Conservation (phyloP, 2,888 invertebrate genomes). For the Lamellibrachia columna region DNA sequence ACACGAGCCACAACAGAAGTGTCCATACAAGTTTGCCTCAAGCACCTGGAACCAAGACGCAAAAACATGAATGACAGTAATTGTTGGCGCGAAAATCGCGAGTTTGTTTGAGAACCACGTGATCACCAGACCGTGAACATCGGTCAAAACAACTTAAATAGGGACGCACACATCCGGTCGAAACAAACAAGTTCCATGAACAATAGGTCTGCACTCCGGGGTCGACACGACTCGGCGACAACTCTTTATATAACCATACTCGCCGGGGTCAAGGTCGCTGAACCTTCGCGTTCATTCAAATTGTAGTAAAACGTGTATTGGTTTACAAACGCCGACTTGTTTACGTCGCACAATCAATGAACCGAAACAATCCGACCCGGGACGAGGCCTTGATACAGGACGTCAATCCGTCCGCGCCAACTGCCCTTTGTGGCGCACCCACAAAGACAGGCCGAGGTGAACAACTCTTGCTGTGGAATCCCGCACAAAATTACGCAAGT, state of each 20-base stretch:
- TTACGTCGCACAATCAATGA: background rate
- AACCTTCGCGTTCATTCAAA: background rate
- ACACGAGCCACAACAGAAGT: background rate
- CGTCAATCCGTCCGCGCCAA: background rate
- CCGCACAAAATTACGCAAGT: background rate
- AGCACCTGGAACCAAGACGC: background rate
- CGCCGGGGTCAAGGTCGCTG: background rate
- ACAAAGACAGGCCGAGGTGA: background rate
- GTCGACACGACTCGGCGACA: background rate
- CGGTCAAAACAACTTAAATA: background rate
- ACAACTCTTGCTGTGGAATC: background rate
- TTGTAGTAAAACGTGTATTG: background rate
- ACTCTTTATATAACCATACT: background rate
- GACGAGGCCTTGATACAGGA: background rate
- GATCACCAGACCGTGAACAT: background rate
- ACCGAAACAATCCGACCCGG: conserved; percentile 16
- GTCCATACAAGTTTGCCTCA: background rate
- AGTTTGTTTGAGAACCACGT: background rate
- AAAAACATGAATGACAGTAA: background rate
- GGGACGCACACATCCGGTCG: background rate
- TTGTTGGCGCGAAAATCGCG: background rate
- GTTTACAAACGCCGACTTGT: background rate
- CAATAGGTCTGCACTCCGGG: background rate
- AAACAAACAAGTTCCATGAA: background rate
- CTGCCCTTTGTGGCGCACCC: background rate